A percentile compares a stretch with the other conserved stretches of the same genome.
These are phyloP conservation scores for Apoda limacodes DNA, from an alignment of 2,888 invertebrate genomes.

Conservation along the genomic window DNA sequence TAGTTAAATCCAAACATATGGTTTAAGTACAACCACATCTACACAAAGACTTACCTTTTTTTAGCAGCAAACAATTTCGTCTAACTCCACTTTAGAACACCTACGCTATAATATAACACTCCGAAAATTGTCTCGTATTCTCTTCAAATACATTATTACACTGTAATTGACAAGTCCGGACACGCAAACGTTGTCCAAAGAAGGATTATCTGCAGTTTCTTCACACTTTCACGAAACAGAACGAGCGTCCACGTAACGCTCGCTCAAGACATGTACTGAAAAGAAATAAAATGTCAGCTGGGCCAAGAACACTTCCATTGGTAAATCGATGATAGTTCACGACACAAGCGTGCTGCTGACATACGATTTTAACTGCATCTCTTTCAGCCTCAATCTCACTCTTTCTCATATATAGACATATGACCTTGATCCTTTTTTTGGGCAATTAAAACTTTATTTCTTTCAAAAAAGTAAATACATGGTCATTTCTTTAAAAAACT, in stretches of 20 bases:
- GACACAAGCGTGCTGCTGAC: slow-evolving; percentile 39
- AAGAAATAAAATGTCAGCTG: slow-evolving; percentile 54
- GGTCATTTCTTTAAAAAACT: too few relatives aligned
- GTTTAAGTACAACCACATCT: slow-evolving; percentile 21
- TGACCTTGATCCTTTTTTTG: slow-evolving; percentile 48
- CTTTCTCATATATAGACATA: slow-evolving; percentile 39
- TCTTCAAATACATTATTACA: slow-evolving; percentile 69
- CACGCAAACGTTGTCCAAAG: slow-evolving; percentile 57
- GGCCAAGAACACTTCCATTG: slow-evolving; percentile 50
- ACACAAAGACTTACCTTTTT: slow-evolving; percentile 52
- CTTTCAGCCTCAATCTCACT: slow-evolving; percentile 31
- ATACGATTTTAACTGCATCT: slow-evolving; percentile 31
- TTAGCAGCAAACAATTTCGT: slow-evolving; percentile 44
- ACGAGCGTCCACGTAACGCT: slow-evolving; percentile 41
- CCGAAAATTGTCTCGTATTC: slow-evolving; percentile 63
- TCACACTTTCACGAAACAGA: slow-evolving; percentile 26
- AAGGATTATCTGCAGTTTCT: slow-evolving; percentile 34
- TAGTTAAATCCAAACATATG: slow-evolving; percentile 43
- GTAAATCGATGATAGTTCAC: slow-evolving; percentile 59
- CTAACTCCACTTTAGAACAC: slow-evolving; percentile 52
- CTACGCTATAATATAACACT: slow-evolving; percentile 69
- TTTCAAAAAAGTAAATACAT: too few relatives aligned
- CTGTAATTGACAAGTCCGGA: slow-evolving; percentile 52
- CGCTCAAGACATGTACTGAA: slow-evolving; percentile 48
- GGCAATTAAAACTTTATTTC: too few relatives aligned